A percentile compares a stretch with the other conserved stretches of the same genome.
Conservation (phyloP, 2,888 invertebrate genomes). For the Scaeva pyrastri region DNA sequence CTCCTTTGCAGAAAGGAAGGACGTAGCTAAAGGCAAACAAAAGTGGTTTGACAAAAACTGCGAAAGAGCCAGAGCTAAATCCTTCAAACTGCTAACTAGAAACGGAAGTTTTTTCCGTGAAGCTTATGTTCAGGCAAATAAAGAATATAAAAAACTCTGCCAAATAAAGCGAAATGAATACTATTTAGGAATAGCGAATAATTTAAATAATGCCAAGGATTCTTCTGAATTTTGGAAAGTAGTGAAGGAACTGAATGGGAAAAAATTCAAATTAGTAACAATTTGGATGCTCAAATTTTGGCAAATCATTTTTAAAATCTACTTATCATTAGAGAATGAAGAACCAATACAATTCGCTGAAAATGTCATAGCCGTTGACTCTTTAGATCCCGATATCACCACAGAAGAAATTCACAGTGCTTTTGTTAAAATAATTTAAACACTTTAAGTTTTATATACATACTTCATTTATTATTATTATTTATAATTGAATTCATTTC, state of each 20-base stretch:
- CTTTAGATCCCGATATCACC: too few species aligned
- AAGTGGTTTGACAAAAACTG: neutral
- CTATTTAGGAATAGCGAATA: neutral
- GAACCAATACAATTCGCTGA: neutral
- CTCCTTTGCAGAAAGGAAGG: neutral
- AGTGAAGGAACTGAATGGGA: too few species aligned
- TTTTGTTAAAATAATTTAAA: too few species aligned
- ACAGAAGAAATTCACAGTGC: too few species aligned
- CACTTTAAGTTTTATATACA: too few species aligned
- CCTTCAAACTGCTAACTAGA: neutral
- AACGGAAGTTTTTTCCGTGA: neutral
- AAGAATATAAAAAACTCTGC: too few species aligned
- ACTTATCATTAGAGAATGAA: neutral
- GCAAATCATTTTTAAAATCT: neutral
- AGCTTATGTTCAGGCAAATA: neutral
- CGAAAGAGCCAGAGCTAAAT: constrained; percentile 10
- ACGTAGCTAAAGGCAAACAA: neutral
- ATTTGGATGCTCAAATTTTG: neutral
- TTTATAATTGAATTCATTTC: too few species aligned
- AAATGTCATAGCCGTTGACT: neutral
- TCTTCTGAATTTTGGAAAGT: too few species aligned
- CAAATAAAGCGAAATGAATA: neutral
- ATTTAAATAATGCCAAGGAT: neutral
- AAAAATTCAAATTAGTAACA: too few species aligned
- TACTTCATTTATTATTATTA: too few species aligned